Conservation (phyloP, 2,113 vertebrate genomes). For the Toxostoma redivivum region DNA sequence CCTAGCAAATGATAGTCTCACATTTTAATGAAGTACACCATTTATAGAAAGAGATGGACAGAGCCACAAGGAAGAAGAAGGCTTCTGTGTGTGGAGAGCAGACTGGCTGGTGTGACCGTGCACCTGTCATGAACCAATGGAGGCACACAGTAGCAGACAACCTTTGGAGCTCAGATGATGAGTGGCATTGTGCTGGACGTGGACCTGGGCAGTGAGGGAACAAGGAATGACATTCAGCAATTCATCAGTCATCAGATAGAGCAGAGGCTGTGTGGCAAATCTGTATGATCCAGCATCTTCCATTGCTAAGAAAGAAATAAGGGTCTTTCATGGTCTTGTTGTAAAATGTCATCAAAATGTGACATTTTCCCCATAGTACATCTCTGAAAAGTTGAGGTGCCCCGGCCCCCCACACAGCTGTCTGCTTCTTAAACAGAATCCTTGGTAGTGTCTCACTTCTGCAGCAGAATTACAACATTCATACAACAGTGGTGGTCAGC, state of each 20-base stretch:
- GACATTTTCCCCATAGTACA: rapidly evolving
- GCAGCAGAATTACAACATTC: neutral
- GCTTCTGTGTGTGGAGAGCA: neutral
- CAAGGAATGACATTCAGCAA: neutral
- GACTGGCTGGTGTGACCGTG: neutral
- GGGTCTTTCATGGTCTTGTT: neutral
- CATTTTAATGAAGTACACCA: neutral
- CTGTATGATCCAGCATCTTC: neutral
- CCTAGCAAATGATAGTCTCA: neutral
- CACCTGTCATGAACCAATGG: neutral
- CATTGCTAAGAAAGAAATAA: neutral
- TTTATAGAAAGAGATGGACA: neutral
- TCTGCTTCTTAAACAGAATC: neutral
- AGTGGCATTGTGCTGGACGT: neutral
- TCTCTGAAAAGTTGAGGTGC: neutral
- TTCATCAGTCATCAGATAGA: neutral
- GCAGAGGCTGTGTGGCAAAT: neutral
- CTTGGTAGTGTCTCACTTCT: neutral
- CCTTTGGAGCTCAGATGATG: neutral
- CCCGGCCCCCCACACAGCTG: rapidly evolving
- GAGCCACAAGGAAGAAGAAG: neutral
- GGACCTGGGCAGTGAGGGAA: rapidly evolving
- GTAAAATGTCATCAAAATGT: neutral
- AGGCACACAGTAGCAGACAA: neutral
- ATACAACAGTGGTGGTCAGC: too few species aligned